Base-by-base conservation (phyloP, 2,797 vertebrate species). In the Alauda arvensis region DNA sequence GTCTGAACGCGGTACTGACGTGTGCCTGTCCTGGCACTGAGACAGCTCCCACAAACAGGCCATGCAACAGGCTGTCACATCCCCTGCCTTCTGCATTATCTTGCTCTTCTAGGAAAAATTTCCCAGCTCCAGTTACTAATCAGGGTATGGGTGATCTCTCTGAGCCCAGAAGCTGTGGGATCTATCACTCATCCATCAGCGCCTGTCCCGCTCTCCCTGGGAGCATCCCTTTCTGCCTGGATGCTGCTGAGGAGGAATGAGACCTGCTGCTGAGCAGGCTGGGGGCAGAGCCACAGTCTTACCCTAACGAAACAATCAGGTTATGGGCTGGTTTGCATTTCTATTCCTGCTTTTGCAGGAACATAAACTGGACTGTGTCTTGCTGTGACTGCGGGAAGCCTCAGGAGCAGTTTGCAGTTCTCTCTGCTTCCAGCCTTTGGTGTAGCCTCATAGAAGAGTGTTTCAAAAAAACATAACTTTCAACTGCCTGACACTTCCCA, bases 381-480 rank as follows among this genome's bases (percentile, higher is more conserved):
- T 63, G 57, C 74, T 70, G 79, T 17, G 71, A 18, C 29, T 56
- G 28, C 1, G 0, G 65, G 57, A 68, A 77, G 68, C 65, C 61
- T 65, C 9, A 3, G 45, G 82, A 81, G 49, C 51, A 13, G 33
- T 57, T 85, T 76, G 76, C 40, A 18, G 33, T 70, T 76, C 62
- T 74, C 16, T 72, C 72, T 63, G 63, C 57, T 77, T 59, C 40
- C 33, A 74, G 85, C 65, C 46, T 84, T 83, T 89, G 68, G 65
- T 66, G 59, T 49, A 74, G 60, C 82, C 65, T 76, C 57, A 43
- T 37, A 51, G 65, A 77, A 40, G 33, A 6, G 19, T 26, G 33
- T 76, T 94, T 91, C 79, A 87, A 56, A 79, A 79, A 86, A 91
- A 39, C 40, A 14, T 78, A 81, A 40, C 87, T 91, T 91, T 63